Evolutionary conservation across 2,888 invertebrate genomes (phyloP).

Genomic region (Melipona bicolor): DNA sequence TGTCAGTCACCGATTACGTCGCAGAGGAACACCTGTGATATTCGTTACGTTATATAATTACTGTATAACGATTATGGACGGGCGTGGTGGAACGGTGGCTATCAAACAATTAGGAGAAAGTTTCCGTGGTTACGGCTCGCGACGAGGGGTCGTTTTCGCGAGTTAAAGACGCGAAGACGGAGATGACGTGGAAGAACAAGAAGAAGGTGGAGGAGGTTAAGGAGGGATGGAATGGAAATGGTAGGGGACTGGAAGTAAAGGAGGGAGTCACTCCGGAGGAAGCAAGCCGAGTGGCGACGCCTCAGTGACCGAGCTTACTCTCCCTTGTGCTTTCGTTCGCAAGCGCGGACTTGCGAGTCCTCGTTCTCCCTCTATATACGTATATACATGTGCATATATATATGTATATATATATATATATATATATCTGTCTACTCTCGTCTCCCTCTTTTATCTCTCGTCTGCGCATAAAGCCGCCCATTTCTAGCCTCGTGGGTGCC

Average conservation of each 20-base stretch:
- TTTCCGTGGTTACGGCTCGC: conserved; percentile 59
- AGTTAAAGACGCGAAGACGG: conserved; percentile 59
- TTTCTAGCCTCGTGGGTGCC: conserved; percentile 77
- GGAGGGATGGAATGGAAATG: conserved; percentile 75
- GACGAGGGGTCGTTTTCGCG: conserved; percentile 65
- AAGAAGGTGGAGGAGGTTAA: conserved; percentile 64
- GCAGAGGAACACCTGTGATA: background rate
- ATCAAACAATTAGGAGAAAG: conserved; percentile 68
- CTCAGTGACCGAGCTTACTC: conserved; percentile 81
- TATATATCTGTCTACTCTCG: conserved; percentile 40
- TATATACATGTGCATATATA: background rate
- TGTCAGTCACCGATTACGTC: no score
- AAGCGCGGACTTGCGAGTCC: conserved; percentile 72
- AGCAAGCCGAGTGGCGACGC: conserved; percentile 80
- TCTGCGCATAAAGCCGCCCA: conserved; percentile 64
- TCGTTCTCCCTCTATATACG: conserved; percentile 66
- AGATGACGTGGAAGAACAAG: conserved; percentile 55
- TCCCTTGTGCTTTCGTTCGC: conserved; percentile 78
- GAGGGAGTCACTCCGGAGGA: conserved; percentile 75
- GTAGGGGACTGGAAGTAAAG: conserved; percentile 73
- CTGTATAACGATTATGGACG: conserved; percentile 46
- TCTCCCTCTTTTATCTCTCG: conserved; percentile 55
- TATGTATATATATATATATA: background rate
- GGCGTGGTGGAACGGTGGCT: conserved; percentile 34
- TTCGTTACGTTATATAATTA: conserved; percentile 52